Evolutionary conservation across 2,797 vertebrate genomes (phyloP).

Genomic region (Sebastes minor): DNA sequence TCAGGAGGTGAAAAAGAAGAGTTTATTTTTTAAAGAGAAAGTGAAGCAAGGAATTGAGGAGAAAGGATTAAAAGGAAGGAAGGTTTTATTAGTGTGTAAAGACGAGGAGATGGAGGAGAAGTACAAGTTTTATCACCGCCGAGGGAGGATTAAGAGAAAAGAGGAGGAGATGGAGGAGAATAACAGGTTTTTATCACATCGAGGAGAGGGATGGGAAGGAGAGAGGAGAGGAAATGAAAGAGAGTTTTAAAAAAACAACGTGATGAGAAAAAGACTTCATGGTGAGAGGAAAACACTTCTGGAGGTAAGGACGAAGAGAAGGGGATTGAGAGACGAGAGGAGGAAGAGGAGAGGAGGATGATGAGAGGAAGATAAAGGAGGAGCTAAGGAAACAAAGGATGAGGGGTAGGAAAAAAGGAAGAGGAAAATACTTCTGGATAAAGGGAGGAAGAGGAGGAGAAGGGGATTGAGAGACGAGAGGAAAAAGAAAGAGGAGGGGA

Average conservation of each 20-base stretch:
- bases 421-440: background rate
- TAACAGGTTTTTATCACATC: slow-evolving; percentile 17
- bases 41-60: background rate
- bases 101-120: slow-evolving; percentile 13
- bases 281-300: background rate
- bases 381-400: background rate
- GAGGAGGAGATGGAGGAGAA: slow-evolving; percentile 31
- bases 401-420: no score
- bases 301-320: background rate
- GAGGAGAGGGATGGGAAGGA: background rate
- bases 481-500: background rate
- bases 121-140: slow-evolving; percentile 38
- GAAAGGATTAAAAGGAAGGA: slow-evolving; percentile 24
- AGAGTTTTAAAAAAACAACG: background rate
- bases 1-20: slow-evolving; percentile 23
- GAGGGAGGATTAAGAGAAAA: slow-evolving; percentile 31
- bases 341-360: background rate
- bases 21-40: slow-evolving; percentile 17
- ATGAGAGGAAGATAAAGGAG: background rate
- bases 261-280: background rate
- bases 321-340: background rate
- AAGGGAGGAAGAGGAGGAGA: background rate
- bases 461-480: background rate
- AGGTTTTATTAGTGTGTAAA: slow-evolving; percentile 31
- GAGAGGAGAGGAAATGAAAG: background rate